Conservation (phyloP, 2,797 vertebrate genomes). For the Spea hammondii region DNA sequence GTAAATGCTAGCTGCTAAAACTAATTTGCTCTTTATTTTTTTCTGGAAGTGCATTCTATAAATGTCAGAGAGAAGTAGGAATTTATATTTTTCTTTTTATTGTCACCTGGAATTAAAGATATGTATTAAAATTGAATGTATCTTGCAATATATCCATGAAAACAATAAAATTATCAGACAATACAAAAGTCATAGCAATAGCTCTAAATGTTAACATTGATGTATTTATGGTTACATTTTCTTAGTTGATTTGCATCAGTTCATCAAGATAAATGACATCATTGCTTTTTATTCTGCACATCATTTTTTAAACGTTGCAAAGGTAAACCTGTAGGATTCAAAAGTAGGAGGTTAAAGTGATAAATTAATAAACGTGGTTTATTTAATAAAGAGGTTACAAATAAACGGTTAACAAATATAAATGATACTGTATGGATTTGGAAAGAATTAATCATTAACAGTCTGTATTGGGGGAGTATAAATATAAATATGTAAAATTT, state of each 20-base stretch:
- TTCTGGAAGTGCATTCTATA: slow-evolving; percentile 26
- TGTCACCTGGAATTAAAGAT: not conserved
- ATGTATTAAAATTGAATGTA: not conserved
- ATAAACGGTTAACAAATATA: not conserved
- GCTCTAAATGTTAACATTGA: no score
- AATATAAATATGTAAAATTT: not conserved
- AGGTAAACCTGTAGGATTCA: not conserved
- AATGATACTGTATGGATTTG: not conserved
- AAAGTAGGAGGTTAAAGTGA: not conserved
- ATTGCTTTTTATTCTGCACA: not conserved
- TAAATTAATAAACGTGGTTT: not conserved
- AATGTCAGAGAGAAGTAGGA: slow-evolving; percentile 25
- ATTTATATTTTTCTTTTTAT: slow-evolving; percentile 3
- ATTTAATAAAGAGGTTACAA: not conserved
- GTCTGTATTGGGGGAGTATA: not conserved
- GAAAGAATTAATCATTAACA: not conserved
- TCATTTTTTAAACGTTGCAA: not conserved
- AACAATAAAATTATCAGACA: no score
- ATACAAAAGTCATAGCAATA: no score
- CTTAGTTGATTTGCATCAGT: no score
- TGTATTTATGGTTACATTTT: no score
- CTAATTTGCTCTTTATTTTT: slow-evolving; percentile 46
- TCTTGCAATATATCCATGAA: no score
- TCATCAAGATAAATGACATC: no score
- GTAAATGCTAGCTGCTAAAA: slow-evolving; percentile 38